phyloP scores from a whole-genome alignment of 2,113 vertebrate genomes.

The Neomonachus schauinslandi region DNA sequence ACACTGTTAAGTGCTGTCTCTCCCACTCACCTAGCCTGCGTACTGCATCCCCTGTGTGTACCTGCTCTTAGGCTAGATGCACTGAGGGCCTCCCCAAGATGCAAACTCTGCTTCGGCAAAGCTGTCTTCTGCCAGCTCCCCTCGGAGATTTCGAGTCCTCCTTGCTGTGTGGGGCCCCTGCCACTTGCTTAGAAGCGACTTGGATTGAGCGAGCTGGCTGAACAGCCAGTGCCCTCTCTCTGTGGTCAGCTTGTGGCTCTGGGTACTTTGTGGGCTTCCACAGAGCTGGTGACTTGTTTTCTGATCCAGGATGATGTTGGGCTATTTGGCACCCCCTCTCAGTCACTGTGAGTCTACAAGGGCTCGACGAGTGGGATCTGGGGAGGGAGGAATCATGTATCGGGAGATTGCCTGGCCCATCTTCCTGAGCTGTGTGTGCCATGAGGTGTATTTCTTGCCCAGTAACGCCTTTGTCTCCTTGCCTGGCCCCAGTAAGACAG shows the following conservation, averaged over 20 bases:
- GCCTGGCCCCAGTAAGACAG: neutral
- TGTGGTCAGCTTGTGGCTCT: constrained; percentile 34
- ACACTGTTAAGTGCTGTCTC: fast-evolving
- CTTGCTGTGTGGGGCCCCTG: constrained; percentile 48
- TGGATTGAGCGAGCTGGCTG: constrained; percentile 37
- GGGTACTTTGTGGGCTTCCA: constrained; percentile 11
- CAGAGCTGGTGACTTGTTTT: neutral
- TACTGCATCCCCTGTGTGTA: fast-evolving
- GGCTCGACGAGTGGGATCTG: neutral
- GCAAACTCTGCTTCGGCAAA: constrained; percentile 63
- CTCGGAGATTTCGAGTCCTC: neutral
- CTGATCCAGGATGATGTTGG: neutral
- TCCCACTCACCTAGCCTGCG: fast-evolving
- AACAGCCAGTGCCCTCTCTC: neutral
- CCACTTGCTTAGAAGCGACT: neutral
- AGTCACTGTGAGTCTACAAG: neutral
- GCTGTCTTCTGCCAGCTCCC: constrained; percentile 45
- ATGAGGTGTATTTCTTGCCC: constrained; percentile 55
- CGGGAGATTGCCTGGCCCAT: neutral
- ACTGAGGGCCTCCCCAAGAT: neutral
- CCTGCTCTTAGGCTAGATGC: neutral
- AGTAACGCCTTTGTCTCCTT: neutral
- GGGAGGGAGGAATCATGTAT: neutral
- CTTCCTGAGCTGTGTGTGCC: neutral
- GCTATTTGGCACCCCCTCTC: neutral